Evolutionary conservation across 2,113 vertebrate genomes (phyloP), one percentile per base, ranked within the genome.

Genomic region (Tragelaphus scriptus): DNA sequence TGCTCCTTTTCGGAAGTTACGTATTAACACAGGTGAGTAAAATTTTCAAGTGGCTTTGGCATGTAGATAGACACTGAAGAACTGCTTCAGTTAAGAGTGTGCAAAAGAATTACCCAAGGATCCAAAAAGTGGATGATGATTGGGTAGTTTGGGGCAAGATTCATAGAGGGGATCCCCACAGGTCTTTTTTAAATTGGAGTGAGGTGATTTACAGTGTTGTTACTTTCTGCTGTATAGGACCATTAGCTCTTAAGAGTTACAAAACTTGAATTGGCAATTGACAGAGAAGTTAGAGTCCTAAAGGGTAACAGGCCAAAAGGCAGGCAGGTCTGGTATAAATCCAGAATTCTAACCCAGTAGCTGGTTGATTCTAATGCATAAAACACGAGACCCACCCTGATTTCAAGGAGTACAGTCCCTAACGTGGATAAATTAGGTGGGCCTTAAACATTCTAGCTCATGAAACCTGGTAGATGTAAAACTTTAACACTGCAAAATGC

Each of bases 31-130:
- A 49, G 84, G 88, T 26, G 93, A 91, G 23, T 85, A 71, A 55
- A 97, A 88, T 61, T 97, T 97, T 88, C 25, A 77, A 92, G 81
- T 25, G 32, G 49, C 92, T 95, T 90, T 75, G 79, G 94, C 85
- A 47, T 56, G 44, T 36, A 88, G 44, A 44, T 44, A 88, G 44
- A 44, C 26, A 84, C 28, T 65, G 81, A 56, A 55, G n/a, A 36
- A 56, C 36, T 84, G 47, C 68, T 90, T 95, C 15, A 23, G 49
- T 55, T 21, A 5, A 44, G 51, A 65, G 12, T 36, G 40, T 56
- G 59, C 47, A n/a, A 71, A 44, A 47, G 5, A 47, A n/a, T 88
- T n/a, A 44, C 32, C 11, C 30, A 25, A 71, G 19, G 25, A 81
- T 82, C 16, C 65, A 68, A 56, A 85, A 36, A 30, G 21, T 17